Base-by-base conservation (phyloP, 2,113 vertebrate genomes). In the Clarias magur region DNA sequence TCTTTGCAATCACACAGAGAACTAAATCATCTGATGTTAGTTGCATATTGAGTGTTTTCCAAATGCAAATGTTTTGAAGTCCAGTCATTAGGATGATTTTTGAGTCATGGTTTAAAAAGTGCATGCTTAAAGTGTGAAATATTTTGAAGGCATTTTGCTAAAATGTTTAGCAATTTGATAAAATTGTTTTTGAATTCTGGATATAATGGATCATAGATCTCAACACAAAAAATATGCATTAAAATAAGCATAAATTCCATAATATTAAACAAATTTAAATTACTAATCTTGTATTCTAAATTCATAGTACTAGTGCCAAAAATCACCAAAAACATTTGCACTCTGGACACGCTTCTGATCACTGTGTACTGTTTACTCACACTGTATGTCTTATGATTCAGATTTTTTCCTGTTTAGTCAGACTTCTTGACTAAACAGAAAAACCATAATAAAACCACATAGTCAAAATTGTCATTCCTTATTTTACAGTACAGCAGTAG, bases 401-500 rank as follows among this genome's bases (percentile, higher is more conserved):
- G 59, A 15, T 23, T 81, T 19, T 34, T 59, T 57, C 21, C n/a
- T 23, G 53, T 19, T 59, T 38, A 8, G 12, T 38, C 57, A 81
- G 57, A 38, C 27, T 59, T 8, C 54, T 59, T 11, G 3, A 38
- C 34, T 38, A 38, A 38, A 38, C 34, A 38, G 34, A 38, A 38
- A 34, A 80, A 80, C 54, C 17, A 34, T 15, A 81, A 38, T 5
- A 16, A 81, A 81, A 42, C 79, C 56, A 81, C 48, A 34, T 17
- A n/a, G 53, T 81, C 12, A 25, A 25, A 81, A 38, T 42, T 13
- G 48, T n/a, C 62, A 68, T 86, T 68, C 48, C 62, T 7, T 34
- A 57, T 57, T 68, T 68, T 57, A 65, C 73, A 67, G 68, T 88
- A 65, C 81, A 83, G 75, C 86, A 88, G 92, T 93, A 90, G 92